Percentiles rank a stretch among this genome's conserved stretches.
Conservation (phyloP, 2,797 vertebrate species). For the Orientallactaga sibirica region DNA sequence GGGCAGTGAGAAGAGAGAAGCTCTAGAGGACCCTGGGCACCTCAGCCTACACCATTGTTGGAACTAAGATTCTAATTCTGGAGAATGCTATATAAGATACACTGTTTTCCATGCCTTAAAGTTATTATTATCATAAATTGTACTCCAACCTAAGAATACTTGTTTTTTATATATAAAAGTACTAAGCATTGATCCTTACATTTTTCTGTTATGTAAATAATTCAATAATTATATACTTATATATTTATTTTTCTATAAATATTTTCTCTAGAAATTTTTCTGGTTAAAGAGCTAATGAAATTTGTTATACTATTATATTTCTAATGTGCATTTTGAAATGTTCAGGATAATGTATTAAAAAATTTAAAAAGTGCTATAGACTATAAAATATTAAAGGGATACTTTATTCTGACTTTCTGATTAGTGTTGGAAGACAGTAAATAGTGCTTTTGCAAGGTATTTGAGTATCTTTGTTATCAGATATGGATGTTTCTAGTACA, state of each 20-base stretch:
- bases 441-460: not conserved
- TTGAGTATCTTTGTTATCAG: not conserved
- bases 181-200: not conserved
- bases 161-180: not conserved
- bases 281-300: not conserved
- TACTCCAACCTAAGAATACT: slow-evolving; percentile 26
- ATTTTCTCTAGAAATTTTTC: not conserved
- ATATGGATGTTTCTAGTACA: not conserved
- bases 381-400: not conserved
- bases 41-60: not conserved
- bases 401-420: not conserved
- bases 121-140: not conserved
- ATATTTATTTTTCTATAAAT: not conserved
- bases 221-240: not conserved
- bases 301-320: not conserved
- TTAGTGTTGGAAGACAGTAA: not conserved
- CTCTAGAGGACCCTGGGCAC: too few relatives aligned
- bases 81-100: not conserved
- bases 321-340: not conserved
- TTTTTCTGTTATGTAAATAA: slow-evolving; percentile 13
- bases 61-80: not conserved
- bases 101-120: not conserved
- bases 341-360: not conserved
- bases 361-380: not conserved
- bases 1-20: not conserved